Evolutionary conservation across 2,888 invertebrate genomes (phyloP).

Genomic region (Palloptera scutellata): DNA sequence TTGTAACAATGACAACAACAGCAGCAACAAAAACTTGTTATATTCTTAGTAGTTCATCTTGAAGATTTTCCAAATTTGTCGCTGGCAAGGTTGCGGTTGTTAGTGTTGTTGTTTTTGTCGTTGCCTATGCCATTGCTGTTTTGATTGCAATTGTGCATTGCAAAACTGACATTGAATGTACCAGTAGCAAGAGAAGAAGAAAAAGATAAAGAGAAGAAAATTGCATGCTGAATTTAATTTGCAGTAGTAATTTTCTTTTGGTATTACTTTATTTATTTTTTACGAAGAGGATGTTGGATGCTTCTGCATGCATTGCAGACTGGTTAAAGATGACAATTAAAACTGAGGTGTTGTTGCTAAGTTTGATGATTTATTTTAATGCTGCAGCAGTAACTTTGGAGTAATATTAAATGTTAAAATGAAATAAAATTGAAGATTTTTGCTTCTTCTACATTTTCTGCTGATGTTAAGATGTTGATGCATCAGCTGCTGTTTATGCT

Average conservation of each 20-base stretch:
- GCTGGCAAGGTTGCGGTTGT: slow-evolving; percentile 32
- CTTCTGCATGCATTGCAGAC: neutral
- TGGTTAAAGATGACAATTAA: slow-evolving; percentile 5
- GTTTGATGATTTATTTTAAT: slow-evolving; percentile 15
- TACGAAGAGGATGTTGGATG: neutral
- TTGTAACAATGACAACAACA: too few species aligned
- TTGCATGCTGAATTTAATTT: slow-evolving; percentile 10
- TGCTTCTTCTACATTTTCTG: too few species aligned
- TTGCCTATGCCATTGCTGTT: slow-evolving; percentile 6
- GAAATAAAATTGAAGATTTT: too few species aligned
- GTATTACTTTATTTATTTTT: slow-evolving; percentile 11
- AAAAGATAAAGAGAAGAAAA: too few species aligned
- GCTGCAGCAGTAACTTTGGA: neutral
- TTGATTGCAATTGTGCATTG: slow-evolving; percentile 16
- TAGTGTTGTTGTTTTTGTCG: slow-evolving; percentile 12
- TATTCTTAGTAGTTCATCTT: slow-evolving; percentile 17
- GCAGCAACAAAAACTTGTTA: neutral
- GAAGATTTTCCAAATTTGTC: slow-evolving; percentile 33
- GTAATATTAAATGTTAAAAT: too few species aligned
- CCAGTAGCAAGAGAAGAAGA: neutral
- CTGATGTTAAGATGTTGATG: too few species aligned
- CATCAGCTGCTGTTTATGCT: neutral
- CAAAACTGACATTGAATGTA: slow-evolving; percentile 28
- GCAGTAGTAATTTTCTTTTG: slow-evolving; percentile 1
- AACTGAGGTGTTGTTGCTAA: neutral